These are phyloP conservation scores for Camponotus pennsylvanicus DNA, from an alignment of 1,140 invertebrate genomes.

Conservation along the genomic window DNA sequence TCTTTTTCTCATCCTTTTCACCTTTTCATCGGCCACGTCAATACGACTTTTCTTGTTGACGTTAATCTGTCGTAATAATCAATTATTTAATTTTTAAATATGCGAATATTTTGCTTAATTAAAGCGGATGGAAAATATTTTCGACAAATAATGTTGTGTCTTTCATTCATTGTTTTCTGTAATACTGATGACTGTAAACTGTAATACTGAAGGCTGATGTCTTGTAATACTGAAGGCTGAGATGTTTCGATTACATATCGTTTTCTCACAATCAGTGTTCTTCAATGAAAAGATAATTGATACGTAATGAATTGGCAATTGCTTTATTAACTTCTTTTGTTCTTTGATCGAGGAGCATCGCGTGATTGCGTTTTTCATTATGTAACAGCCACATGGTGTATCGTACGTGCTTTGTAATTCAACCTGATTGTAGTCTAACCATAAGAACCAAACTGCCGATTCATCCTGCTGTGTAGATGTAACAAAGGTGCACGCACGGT, in stretches of 20 bases:
- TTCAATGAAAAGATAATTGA: constrained; percentile 50
- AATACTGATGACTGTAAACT: too few species aligned
- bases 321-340: constrained; percentile 57
- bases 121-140: not conserved
- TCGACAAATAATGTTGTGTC: not conserved
- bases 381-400: constrained; percentile 56
- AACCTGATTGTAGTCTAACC: constrained; percentile 55
- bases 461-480: constrained; percentile 46
- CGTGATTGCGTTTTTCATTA: constrained; percentile 59
- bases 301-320: constrained; percentile 45
- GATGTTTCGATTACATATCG: not conserved
- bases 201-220: not conserved
- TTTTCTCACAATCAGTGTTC: constrained; percentile 4
- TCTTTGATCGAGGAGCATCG: constrained; percentile 41
- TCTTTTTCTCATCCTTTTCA: constrained; percentile 61
- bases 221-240: not conserved
- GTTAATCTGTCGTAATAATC: constrained; percentile 6
- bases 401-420: constrained; percentile 56
- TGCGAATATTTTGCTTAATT: not conserved
- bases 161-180: not conserved
- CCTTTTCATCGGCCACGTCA: constrained; percentile 49
- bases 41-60: constrained; percentile 30
- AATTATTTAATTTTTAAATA: constrained; percentile 6
- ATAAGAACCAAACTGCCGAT: constrained; percentile 59
- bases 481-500: constrained; percentile 58